Evolutionary conservation across 2,113 vertebrate species (phyloP), one percentile per base, ranked within the genome.

Genomic region (Casuarius casuarius): DNA sequence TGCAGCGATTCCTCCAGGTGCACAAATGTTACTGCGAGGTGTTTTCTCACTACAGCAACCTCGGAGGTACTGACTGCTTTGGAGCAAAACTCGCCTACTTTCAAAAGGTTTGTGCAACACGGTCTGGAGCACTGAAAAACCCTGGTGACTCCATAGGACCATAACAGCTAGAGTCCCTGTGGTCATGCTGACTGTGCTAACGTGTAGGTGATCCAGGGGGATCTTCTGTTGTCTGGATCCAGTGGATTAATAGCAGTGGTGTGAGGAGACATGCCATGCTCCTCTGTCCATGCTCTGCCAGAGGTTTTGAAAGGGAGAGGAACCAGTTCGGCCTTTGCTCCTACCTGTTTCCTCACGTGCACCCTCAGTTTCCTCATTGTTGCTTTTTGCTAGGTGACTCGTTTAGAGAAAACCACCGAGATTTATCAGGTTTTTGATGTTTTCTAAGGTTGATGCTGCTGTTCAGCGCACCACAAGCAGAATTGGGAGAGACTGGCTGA

Each of bases 71-170:
- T 28, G 40, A 44, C 7, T 44, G 26, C 40, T 29, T 46, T 46
- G 44, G 16, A 46, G 44, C 44, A 46, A 46, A 46, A 46, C 44
- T 17, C 18, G 44, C 46, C 46, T 12, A 19, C 46, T 48, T 48
- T 90, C 49, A 44, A 77, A 44, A 82, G 28, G 18, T 63, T 70
- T 82, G 65, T 46, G 23, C 10, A 13, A 9, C 1, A 1, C 1
- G 1, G 6, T 46, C 46, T 81, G 38, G 8, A 25, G 67, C 40
- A 62, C 23, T 35, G 9, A 49, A 81, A 75, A 74, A 2, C 16
- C 0, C 0, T 5, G 14, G 12, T 63, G 6, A 7, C 28, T 68
- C 33, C 51, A 2, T 8, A 23, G 7, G 10, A 9, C 46, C 2
- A 1, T 18, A 8, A 21, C 46, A 8, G 12, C 35, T 67, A 20